Percentiles rank a stretch among this genome's conserved stretches.
phyloP scores from a whole-genome alignment of 2,797 vertebrate genomes.

The Esox lucius region DNA sequence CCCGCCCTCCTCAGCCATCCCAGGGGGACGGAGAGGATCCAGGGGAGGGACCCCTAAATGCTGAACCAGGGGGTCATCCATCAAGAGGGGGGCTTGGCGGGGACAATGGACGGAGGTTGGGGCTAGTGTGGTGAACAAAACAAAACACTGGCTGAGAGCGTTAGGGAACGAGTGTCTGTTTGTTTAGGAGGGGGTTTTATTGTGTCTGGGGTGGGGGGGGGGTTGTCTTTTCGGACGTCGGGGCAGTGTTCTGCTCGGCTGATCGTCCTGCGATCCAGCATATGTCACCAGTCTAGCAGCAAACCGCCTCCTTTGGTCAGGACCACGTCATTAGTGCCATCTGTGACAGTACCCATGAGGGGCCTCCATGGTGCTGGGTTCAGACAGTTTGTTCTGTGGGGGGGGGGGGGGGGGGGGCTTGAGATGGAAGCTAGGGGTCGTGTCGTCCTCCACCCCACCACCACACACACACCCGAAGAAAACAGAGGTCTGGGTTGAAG shows the following conservation, averaged over 20 bases:
- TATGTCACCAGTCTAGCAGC: constrained; percentile 74
- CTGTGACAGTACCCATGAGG: constrained; percentile 75
- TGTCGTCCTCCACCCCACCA: constrained; percentile 13
- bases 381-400: constrained; percentile 44
- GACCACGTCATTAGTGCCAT: constrained; percentile 76
- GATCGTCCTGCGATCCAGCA: constrained; percentile 69
- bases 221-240: constrained; percentile 57
- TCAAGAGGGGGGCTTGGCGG: constrained; percentile 67
- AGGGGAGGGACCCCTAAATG: constrained; percentile 60
- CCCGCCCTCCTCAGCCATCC: constrained; percentile 47
- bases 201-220: constrained; percentile 43
- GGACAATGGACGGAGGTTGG: constrained; percentile 63
- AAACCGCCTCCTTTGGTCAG: constrained; percentile 62
- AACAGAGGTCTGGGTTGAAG: constrained; percentile 26
- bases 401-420: constrained; percentile 3
- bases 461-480: neutral
- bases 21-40: constrained; percentile 8
- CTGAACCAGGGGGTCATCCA: constrained; percentile 72
- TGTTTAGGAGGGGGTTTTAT: constrained; percentile 61
- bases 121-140: constrained; percentile 49
- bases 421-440: neutral
- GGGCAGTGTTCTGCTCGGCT: constrained; percentile 54
- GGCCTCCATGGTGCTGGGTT: constrained; percentile 50
- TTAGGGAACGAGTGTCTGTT: constrained; percentile 62
- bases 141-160: constrained; percentile 57